phyloP scores from a whole-genome alignment of 2,113 vertebrate genomes.

The Scalopus aquaticus region DNA sequence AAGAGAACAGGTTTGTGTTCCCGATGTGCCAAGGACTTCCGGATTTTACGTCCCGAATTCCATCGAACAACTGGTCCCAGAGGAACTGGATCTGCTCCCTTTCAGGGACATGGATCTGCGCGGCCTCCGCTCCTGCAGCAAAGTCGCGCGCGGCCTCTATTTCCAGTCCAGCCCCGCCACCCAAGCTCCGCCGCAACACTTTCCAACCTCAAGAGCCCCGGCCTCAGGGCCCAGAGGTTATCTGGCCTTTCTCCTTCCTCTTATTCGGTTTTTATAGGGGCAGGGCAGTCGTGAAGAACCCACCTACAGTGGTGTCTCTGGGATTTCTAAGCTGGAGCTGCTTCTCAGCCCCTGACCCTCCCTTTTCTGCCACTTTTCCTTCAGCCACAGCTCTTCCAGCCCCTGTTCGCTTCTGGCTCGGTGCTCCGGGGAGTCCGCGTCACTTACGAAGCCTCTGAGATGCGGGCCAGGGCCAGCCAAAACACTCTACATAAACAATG shows the following conservation, averaged over 20 bases:
- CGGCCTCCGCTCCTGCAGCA: not conserved
- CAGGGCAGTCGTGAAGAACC: not conserved
- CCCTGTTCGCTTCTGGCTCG: not conserved
- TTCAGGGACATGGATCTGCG: not conserved
- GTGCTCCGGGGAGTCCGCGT: not conserved
- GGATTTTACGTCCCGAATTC: not conserved
- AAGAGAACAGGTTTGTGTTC: not conserved
- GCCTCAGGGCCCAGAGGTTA: not conserved
- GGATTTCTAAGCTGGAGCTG: not conserved
- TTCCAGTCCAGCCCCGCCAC: not conserved
- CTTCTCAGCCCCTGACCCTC: not conserved
- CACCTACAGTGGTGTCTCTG: not conserved
- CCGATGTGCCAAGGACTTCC: not conserved
- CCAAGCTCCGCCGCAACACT: not conserved
- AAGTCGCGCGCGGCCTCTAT: not conserved
- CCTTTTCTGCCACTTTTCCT: not conserved
- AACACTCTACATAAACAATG: not conserved
- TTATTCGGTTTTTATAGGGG: not conserved
- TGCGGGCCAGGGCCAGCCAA: fast-evolving
- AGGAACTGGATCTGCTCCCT: not conserved
- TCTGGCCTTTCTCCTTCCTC: not conserved
- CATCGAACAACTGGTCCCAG: fast-evolving
- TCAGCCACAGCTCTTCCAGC: not conserved
- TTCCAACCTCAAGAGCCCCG: not conserved
- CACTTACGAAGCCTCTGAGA: not conserved